Percentiles rank a stretch among this genome's conserved stretches.
Evolutionary conservation across 2,797 vertebrate species (phyloP).

Genomic region (Phrynocephalus vlangalii): DNA sequence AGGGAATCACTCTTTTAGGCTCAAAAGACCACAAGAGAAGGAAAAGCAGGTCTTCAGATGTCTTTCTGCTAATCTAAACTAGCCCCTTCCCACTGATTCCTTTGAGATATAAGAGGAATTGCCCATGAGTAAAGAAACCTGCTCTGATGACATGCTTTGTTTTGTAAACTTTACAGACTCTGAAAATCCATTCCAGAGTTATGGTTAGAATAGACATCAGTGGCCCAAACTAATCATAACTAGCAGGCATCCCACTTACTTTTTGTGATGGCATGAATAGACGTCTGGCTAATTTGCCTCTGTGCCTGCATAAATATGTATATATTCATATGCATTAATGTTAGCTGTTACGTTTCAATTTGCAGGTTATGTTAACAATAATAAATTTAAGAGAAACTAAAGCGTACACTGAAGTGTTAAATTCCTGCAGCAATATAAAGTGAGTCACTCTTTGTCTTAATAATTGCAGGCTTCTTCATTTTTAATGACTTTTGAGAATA

Average conservation of each 20-base stretch:
- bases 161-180: too few species aligned
- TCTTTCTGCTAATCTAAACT: too few species aligned
- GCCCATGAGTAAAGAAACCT: too few species aligned
- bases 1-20: too few species aligned
- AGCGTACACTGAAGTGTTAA: constrained; percentile 22
- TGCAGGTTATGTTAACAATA: constrained; percentile 35
- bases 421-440: constrained; percentile 43
- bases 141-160: too few species aligned
- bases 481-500: constrained; percentile 52
- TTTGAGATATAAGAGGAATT: too few species aligned
- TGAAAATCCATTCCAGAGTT: not conserved
- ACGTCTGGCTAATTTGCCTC: constrained; percentile 7
- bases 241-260: not conserved
- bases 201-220: too few species aligned
- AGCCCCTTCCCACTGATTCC: too few species aligned
- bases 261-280: not conserved
- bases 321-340: not conserved
- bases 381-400: constrained; percentile 51
- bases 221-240: too few species aligned
- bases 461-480: constrained; percentile 43
- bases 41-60: too few species aligned
- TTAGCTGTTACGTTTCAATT: constrained; percentile 35
- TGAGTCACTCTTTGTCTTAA: constrained; percentile 48
- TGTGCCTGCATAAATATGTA: not conserved
- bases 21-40: too few species aligned